A percentile compares a stretch with the other conserved stretches of the same genome.
phyloP scores from a whole-genome alignment of 2,797 vertebrate genomes.

The Mormyrops boulengeri region DNA sequence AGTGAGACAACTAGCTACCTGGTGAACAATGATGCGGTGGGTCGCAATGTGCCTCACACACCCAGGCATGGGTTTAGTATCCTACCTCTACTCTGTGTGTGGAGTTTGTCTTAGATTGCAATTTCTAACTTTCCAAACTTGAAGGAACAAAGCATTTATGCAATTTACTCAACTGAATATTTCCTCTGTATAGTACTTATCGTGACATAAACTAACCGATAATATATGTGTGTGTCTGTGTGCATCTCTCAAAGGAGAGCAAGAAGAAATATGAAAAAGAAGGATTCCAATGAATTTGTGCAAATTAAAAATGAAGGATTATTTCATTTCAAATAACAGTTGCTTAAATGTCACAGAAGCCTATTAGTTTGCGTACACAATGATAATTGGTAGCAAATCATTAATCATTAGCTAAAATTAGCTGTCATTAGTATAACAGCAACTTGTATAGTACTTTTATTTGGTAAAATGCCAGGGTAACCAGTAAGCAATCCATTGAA shows the following conservation, averaged over 20 bases:
- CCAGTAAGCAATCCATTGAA: neutral
- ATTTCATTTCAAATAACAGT: neutral
- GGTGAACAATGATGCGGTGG: neutral
- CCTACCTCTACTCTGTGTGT: neutral
- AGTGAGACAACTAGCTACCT: neutral
- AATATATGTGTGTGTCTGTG: neutral
- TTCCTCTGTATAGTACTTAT: neutral
- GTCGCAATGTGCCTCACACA: neutral
- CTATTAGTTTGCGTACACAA: neutral
- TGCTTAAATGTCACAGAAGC: neutral
- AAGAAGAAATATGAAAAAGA: neutral
- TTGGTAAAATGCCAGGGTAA: neutral
- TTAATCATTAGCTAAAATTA: neutral
- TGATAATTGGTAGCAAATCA: neutral
- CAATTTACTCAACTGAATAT: neutral
- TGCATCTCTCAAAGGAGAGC: neutral
- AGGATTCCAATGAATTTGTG: neutral
- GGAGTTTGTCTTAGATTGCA: neutral
- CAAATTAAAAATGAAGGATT: neutral
- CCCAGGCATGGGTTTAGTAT: neutral
- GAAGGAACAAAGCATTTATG: neutral
- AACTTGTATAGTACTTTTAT: neutral
- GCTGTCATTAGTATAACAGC: neutral
- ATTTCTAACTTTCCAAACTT: too few species aligned
- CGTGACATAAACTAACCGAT: neutral